phyloP scores from a whole-genome alignment of 2,888 invertebrate species.

The Siphonodentalium dalli region DNA sequence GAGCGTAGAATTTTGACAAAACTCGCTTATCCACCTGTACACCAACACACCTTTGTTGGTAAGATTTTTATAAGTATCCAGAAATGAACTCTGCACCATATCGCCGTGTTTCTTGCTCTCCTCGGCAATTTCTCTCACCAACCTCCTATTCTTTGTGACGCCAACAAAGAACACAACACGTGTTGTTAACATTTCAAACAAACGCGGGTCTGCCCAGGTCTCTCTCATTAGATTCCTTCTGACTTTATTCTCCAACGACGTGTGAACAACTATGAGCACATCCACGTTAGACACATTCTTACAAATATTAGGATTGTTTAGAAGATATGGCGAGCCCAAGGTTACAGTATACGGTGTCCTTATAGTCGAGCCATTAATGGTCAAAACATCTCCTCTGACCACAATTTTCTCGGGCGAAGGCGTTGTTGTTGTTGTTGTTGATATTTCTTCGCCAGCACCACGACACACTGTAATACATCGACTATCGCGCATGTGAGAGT shows the following conservation, averaged over 20 bases:
- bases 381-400: too few relatives aligned
- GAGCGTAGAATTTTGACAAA: slow-evolving; percentile 40
- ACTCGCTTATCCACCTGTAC: slow-evolving; percentile 43
- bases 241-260: slow-evolving; percentile 39
- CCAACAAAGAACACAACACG: slow-evolving; percentile 48
- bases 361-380: too few relatives aligned
- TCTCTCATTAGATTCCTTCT: slow-evolving; percentile 40
- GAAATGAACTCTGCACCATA: slow-evolving; percentile 50
- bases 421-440: too few relatives aligned
- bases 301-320: slow-evolving; percentile 43
- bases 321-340: slow-evolving; percentile 35
- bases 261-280: slow-evolving; percentile 44
- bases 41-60: slow-evolving; percentile 52
- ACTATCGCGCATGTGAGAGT: too few relatives aligned
- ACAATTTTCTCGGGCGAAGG: too few relatives aligned
- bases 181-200: slow-evolving; percentile 32
- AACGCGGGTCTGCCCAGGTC: slow-evolving; percentile 44
- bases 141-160: slow-evolving; percentile 24
- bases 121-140: slow-evolving; percentile 40
- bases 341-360: slow-evolving; percentile 40
- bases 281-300: slow-evolving; percentile 26
- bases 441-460: too few relatives aligned
- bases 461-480: too few relatives aligned
- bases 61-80: slow-evolving; percentile 46
- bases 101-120: slow-evolving; percentile 43